A percentile compares a stretch with the other conserved stretches of the same genome.
phyloP scores from a whole-genome alignment of 2,888 invertebrate species.

The Sepiola atlantica region DNA sequence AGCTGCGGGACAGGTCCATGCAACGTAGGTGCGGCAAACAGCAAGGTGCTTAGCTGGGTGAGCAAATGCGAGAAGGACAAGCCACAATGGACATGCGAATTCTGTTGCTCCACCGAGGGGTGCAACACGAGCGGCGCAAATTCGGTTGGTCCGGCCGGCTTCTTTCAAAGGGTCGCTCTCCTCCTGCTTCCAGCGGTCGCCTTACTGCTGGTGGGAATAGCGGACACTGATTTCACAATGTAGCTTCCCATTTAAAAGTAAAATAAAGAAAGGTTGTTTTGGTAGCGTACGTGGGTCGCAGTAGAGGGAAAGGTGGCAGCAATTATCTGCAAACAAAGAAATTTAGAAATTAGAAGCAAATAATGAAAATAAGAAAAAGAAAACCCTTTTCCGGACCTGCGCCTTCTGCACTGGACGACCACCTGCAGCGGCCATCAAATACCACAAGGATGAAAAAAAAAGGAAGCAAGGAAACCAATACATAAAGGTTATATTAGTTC shows the following conservation, averaged over 20 bases:
- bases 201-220: neutral
- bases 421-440: neutral
- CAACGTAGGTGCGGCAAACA: slow-evolving; percentile 39
- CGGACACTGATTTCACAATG: slow-evolving; percentile 18
- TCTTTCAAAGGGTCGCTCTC: neutral
- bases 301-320: neutral
- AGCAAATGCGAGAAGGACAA: slow-evolving; percentile 44
- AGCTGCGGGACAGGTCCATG: slow-evolving; percentile 43
- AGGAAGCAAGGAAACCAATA: too few species aligned
- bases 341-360: too few species aligned
- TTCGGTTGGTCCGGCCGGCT: neutral
- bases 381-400: neutral
- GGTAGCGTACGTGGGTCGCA: slow-evolving; percentile 8
- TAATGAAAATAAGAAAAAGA: too few species aligned
- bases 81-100: slow-evolving; percentile 40
- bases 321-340: neutral
- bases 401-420: neutral
- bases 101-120: slow-evolving; percentile 25
- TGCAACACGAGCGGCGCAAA: slow-evolving; percentile 33
- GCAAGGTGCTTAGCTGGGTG: slow-evolving; percentile 40
- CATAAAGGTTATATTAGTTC: too few species aligned
- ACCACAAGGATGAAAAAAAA: neutral
- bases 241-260: neutral
- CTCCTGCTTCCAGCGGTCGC: neutral
- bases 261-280: neutral